These are phyloP conservation scores for Ceratosolen fusciceps DNA, from an alignment of 1,140 invertebrate genomes.

Conservation along the genomic window DNA sequence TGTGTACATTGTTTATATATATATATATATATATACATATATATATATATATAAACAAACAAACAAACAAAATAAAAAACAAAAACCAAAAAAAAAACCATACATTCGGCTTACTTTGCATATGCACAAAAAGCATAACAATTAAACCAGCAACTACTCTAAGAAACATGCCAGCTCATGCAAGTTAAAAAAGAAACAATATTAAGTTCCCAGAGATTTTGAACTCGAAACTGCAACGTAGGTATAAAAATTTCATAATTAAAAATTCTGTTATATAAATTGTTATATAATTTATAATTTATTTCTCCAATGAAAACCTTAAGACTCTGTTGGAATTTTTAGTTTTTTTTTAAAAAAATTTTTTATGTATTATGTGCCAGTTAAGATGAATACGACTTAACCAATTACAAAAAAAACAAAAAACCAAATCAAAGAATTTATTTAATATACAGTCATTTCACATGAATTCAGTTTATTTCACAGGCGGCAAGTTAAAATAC, in stretches of 20 bases:
- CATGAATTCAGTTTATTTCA: slow-evolving; percentile 65
- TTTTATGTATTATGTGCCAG: slow-evolving; percentile 39
- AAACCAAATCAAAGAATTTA: slow-evolving; percentile 29
- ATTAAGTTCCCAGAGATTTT: slow-evolving; percentile 38
- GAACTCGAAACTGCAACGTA: slow-evolving; percentile 48
- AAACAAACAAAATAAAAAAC: too few relatives aligned
- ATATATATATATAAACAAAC: too few relatives aligned
- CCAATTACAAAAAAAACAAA: slow-evolving; percentile 14
- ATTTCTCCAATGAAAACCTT: slow-evolving; percentile 30
- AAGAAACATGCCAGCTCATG: slow-evolving; percentile 55
- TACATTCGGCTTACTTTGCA: slow-evolving; percentile 36
- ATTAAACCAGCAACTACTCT: slow-evolving; percentile 62
- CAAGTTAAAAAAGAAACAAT: slow-evolving; percentile 27
- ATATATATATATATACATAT: too few relatives aligned
- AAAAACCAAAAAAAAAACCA: too few relatives aligned
- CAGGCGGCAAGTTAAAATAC: slow-evolving; percentile 64
- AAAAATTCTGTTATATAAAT: slow-evolving; percentile 26
- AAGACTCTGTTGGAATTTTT: slow-evolving; percentile 33
- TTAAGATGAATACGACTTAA: slow-evolving; percentile 38
- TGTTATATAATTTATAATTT: slow-evolving; percentile 45
- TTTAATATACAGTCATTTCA: slow-evolving; percentile 51
- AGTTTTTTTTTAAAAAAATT: slow-evolving; percentile 39
- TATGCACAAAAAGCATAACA: slow-evolving; percentile 39
- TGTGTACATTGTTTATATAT: slow-evolving; percentile 49
- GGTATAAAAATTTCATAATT: slow-evolving; percentile 53